A percentile compares a stretch with the other conserved stretches of the same genome.
These are phyloP conservation scores for Idris sp. DNA, from an alignment of 1,140 invertebrate genomes.

Conservation along the genomic window DNA sequence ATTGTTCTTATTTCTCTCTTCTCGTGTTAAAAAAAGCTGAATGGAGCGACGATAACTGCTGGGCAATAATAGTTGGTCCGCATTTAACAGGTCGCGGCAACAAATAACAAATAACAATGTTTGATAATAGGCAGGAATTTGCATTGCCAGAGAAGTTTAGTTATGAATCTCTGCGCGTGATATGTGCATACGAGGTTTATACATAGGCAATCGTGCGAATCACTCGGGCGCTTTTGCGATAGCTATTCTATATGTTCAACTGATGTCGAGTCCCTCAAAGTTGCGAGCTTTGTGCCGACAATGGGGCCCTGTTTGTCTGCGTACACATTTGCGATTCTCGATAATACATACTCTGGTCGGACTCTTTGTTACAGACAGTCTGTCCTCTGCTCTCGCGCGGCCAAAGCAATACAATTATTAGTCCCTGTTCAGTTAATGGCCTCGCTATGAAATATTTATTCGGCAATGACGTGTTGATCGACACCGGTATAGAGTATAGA, in stretches of 20 bases:
- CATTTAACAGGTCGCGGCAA: slow-evolving; percentile 49
- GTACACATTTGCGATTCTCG: slow-evolving; percentile 52
- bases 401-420: slow-evolving; percentile 56
- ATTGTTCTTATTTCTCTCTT: too few species aligned
- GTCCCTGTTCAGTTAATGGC: slow-evolving; percentile 52
- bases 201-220: slow-evolving; percentile 57
- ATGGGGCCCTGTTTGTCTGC: slow-evolving; percentile 58
- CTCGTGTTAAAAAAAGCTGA: too few species aligned
- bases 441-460: slow-evolving; percentile 56
- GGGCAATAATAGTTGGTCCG: slow-evolving; percentile 18
- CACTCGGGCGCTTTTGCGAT: slow-evolving; percentile 52
- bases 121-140: slow-evolving; percentile 56
- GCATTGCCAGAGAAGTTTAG: slow-evolving; percentile 56
- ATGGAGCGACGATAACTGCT: slow-evolving; percentile 35
- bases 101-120: slow-evolving; percentile 59
- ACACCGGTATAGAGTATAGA: slow-evolving; percentile 54
- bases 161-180: slow-evolving; percentile 53
- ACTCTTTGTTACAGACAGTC: slow-evolving; percentile 52
- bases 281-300: slow-evolving; percentile 56
- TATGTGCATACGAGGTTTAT: slow-evolving; percentile 57
- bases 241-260: slow-evolving; percentile 51
- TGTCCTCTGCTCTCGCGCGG: slow-evolving; percentile 40
- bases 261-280: slow-evolving; percentile 56
- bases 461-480: slow-evolving; percentile 56
- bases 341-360: slow-evolving; percentile 46